Evolutionary conservation across 2,113 vertebrate genomes (phyloP), one percentile per base, ranked within the genome.

Genomic region (Notothenia coriiceps): DNA sequence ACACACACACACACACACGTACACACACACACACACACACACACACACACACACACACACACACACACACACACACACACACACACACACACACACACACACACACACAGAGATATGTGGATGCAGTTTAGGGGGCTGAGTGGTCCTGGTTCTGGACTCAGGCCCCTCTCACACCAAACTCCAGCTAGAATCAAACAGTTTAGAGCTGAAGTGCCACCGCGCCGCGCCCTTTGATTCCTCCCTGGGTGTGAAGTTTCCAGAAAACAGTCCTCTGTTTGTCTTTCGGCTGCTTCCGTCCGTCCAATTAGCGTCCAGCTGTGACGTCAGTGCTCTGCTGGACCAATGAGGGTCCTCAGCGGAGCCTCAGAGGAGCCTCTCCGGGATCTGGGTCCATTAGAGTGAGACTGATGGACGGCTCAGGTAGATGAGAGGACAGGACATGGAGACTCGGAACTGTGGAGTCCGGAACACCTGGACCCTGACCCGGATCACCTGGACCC

Each of bases 371-470:
- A 14, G 66, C 73, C 17, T 29, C 54, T 4, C 6, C 17, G 78
- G 11, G 22, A 50, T 13, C 14, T 6, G 12, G 12, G 25, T 25
- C 25, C 4, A 55, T 80, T 84, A 81, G 40, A 9, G 56, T 4
- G 56, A n/a, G 57, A n/a, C 80, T 47, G 73, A 83, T 85, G 90
- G 88, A 70, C 47, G 9, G 29, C 55, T 49, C 61, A 70, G 50
- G 60, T 82, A 70, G 88, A 95, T 96, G 81, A 18, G 82, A 71
- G 94, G 95, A 73, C 87, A 98, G 94, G 95, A 73, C 87, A 98
- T 98, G 98, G 95, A 95, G 91, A 90, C 72, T 71, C 91, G 88
- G 79, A 83, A 86, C 83, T 82, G 93, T 84, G 94, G 94, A 92
- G 91, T 92, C 80, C 92, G 92, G 56, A 74, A 51, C 84, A 70